These are phyloP conservation scores for Zoanthus sociatus DNA, from an alignment of 92 coral and sea anemone species.

Conservation along the genomic window DNA sequence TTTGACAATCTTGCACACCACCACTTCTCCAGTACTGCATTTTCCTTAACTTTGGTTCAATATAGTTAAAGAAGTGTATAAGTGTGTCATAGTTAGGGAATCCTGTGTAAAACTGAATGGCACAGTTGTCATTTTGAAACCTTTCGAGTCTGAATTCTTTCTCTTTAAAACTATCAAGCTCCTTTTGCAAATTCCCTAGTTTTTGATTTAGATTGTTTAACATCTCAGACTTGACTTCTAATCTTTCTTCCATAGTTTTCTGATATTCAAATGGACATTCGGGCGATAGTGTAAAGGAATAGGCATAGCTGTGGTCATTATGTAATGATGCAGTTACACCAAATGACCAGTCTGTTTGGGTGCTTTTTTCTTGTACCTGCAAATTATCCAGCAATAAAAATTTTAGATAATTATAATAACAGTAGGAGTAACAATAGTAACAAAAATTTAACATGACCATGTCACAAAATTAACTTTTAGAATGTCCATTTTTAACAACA, in stretches of 20 bases:
- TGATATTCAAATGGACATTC: constrained; percentile 28
- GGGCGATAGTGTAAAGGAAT: constrained; percentile 60
- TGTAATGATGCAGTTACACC: constrained; percentile 29
- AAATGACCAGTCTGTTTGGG: constrained; percentile 1
- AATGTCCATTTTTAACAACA: too few relatives aligned
- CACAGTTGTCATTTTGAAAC: constrained; percentile 54
- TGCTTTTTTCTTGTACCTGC: background rate
- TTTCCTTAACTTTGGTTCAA: constrained; percentile 55
- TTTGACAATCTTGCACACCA: constrained; percentile 42
- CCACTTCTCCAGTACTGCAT: constrained; percentile 61
- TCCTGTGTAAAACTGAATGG: constrained; percentile 64
- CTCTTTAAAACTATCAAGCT: constrained; percentile 50
- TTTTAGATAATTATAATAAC: too few relatives aligned
- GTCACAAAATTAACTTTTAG: too few relatives aligned
- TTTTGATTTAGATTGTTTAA: background rate
- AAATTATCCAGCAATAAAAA: too few relatives aligned
- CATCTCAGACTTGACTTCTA: constrained; percentile 65
- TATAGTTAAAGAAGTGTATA: constrained; percentile 40
- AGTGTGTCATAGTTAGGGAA: constrained; percentile 54
- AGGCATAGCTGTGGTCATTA: constrained; percentile 11
- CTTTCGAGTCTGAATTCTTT: constrained; percentile 55
- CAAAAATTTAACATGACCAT: too few relatives aligned
- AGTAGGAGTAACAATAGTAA: too few relatives aligned
- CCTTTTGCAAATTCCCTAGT: constrained; percentile 18
- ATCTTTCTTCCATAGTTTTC: constrained; percentile 58